These are phyloP conservation scores for Ennomos fuscantarius DNA, from an alignment of 2,888 invertebrate genomes.

Conservation along the genomic window DNA sequence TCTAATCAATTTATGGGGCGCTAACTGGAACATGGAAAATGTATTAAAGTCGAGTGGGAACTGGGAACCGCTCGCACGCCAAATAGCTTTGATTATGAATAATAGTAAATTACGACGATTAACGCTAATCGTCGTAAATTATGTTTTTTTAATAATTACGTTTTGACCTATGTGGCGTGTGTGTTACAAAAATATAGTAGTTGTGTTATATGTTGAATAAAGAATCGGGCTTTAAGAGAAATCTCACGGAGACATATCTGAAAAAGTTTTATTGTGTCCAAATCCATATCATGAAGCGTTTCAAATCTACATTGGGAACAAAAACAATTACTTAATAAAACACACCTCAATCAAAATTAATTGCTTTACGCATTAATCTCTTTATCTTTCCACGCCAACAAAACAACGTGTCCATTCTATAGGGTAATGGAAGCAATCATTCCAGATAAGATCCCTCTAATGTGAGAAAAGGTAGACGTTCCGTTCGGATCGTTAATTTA, in stretches of 20 bases:
- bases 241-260: conserved; percentile 29
- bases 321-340: conserved; percentile 83
- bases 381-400: conserved; percentile 78
- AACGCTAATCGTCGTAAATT: too few relatives aligned
- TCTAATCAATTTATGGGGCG: conserved; percentile 84
- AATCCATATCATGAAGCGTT: conserved; percentile 65
- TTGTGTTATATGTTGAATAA: neutral
- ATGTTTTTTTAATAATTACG: conserved; percentile 1
- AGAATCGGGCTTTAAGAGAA: conserved; percentile 11
- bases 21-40: conserved; percentile 85
- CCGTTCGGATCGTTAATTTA: conserved; percentile 81
- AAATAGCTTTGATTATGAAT: conserved; percentile 46
- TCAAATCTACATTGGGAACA: conserved; percentile 75
- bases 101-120: conserved; percentile 22
- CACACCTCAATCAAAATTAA: conserved; percentile 84
- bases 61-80: conserved; percentile 76
- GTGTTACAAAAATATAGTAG: neutral
- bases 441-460: conserved; percentile 83
- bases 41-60: conserved; percentile 83
- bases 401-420: conserved; percentile 79
- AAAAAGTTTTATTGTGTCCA: conserved; percentile 48
- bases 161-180: neutral
- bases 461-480: conserved; percentile 83
- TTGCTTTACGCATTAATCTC: conserved; percentile 84
- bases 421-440: conserved; percentile 84